A percentile compares a stretch with the other conserved stretches of the same genome.
These are phyloP conservation scores for Brachyhypopomus occidentalis DNA, from an alignment of 2,113 vertebrate species.

Conservation along the genomic window DNA sequence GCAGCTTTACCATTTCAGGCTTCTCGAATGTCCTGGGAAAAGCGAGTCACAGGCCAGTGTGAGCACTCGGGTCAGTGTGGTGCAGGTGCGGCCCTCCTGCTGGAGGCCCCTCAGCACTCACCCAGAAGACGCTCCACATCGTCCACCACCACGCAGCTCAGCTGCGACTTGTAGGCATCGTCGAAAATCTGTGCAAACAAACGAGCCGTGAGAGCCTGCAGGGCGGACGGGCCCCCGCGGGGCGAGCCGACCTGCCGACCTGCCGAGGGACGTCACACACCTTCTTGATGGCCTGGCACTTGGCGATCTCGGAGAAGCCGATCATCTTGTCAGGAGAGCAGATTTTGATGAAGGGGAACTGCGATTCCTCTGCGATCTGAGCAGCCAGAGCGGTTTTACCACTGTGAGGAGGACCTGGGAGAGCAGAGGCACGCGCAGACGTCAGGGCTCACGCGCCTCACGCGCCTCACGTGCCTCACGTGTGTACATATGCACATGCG, in stretches of 20 bases:
- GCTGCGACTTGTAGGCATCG: conserved; percentile 96
- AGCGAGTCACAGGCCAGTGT: no score
- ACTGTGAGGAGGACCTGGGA: conserved; percentile 89
- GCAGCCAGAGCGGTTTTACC: conserved; percentile 94
- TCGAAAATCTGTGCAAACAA: conserved; percentile 86
- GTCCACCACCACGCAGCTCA: conserved; percentile 95
- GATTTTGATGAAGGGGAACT: conserved; percentile 99
- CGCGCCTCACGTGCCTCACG: no score
- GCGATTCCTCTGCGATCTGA: conserved; percentile 92
- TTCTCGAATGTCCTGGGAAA: neutral
- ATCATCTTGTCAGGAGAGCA: conserved; percentile 99
- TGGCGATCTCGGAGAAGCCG: conserved; percentile 93
- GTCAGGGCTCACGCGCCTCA: no score
- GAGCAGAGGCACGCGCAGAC: neutral
- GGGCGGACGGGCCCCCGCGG: neutral
- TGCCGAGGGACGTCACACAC: conserved; percentile 61
- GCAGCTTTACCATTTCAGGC: neutral
- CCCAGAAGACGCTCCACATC: conserved; percentile 94
- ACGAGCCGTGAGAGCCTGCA: neutral
- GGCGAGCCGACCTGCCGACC: neutral
- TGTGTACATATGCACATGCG: neutral
- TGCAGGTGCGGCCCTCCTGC: no score
- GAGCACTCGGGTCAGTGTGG: no score
- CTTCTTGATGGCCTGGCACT: conserved; percentile 98
- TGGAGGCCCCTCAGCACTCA: conserved; percentile 63